phyloP scores from a whole-genome alignment of 2,888 invertebrate genomes.

The Conus canariensis region DNA sequence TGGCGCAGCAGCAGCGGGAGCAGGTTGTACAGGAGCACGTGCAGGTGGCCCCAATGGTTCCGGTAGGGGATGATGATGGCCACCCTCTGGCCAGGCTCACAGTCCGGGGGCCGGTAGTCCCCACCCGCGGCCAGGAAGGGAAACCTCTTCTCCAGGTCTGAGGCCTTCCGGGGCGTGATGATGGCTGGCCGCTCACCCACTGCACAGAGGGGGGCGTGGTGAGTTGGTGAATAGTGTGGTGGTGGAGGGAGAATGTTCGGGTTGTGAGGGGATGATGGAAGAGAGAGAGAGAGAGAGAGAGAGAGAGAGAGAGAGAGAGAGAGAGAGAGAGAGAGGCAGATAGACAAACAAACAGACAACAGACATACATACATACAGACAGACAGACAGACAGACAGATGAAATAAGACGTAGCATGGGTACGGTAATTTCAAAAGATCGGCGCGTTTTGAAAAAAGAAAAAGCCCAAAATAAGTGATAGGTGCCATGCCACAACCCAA shows the following conservation, averaged over 20 bases:
- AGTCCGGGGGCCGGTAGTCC: constrained; percentile 86
- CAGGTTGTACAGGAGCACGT: constrained; percentile 35
- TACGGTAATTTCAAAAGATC: no score
- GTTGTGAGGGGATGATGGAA: neutral
- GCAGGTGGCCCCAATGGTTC: constrained; percentile 77
- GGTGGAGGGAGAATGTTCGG: neutral
- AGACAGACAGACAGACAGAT: neutral
- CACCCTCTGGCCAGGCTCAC: constrained; percentile 86
- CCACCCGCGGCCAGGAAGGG: constrained; percentile 81
- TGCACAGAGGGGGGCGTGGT: neutral
- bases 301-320: neutral
- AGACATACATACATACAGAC: neutral
- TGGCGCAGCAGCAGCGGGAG: constrained; percentile 44
- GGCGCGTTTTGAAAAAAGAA: no score
- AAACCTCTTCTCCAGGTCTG: neutral
- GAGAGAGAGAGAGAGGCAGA: neutral
- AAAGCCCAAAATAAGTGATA: no score
- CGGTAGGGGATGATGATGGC: constrained; percentile 96
- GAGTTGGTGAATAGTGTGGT: neutral
- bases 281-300: neutral
- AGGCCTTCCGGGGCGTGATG: neutral
- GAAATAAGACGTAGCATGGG: no score
- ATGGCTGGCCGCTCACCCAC: neutral
- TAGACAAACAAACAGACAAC: neutral
- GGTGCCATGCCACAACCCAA: no score